A percentile compares a stretch with the other conserved stretches of the same genome.
Conservation (phyloP, 2,797 vertebrate species). For the Caiman crocodilus region DNA sequence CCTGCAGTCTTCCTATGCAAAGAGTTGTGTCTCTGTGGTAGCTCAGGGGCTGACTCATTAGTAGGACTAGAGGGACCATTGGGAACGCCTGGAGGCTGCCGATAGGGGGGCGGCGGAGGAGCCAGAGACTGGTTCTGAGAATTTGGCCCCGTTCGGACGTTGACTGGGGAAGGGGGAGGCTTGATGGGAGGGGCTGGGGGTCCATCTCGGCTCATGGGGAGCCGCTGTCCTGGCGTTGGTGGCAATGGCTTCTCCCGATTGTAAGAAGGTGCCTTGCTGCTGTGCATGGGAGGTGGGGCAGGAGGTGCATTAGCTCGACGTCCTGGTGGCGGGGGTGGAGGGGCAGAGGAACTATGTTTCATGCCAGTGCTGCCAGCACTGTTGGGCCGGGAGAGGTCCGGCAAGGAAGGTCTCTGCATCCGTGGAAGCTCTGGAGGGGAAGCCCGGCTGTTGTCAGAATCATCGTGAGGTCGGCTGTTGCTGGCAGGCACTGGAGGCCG, state of each 20-base stretch:
- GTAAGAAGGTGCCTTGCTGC: slow-evolving; percentile 79
- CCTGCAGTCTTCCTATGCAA: slow-evolving; percentile 89
- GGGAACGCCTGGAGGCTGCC: slow-evolving; percentile 85
- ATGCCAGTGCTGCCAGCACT: slow-evolving; percentile 77
- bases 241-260: slow-evolving; percentile 93
- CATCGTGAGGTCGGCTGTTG: slow-evolving; percentile 81
- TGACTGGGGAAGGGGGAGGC: slow-evolving; percentile 84
- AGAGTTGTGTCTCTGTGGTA: slow-evolving; percentile 95
- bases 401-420: slow-evolving; percentile 90
- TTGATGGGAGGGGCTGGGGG: slow-evolving; percentile 81
- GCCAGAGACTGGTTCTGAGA: slow-evolving; percentile 84
- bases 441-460: slow-evolving; percentile 77
- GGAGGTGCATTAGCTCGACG: slow-evolving; percentile 82
- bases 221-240: slow-evolving; percentile 87
- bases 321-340: slow-evolving; percentile 78
- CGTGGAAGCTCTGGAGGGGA: slow-evolving; percentile 88
- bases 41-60: slow-evolving; percentile 87
- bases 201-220: slow-evolving; percentile 72
- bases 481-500: slow-evolving; percentile 81
- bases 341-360: slow-evolving; percentile 84
- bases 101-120: slow-evolving; percentile 91
- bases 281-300: slow-evolving; percentile 72
- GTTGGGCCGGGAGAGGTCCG: slow-evolving; percentile 88
- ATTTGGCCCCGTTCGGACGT: slow-evolving; percentile 73
- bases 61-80: slow-evolving; percentile 87